phyloP scores from a whole-genome alignment of 2,797 vertebrate genomes.

The Schizothorax lantsangensis region DNA sequence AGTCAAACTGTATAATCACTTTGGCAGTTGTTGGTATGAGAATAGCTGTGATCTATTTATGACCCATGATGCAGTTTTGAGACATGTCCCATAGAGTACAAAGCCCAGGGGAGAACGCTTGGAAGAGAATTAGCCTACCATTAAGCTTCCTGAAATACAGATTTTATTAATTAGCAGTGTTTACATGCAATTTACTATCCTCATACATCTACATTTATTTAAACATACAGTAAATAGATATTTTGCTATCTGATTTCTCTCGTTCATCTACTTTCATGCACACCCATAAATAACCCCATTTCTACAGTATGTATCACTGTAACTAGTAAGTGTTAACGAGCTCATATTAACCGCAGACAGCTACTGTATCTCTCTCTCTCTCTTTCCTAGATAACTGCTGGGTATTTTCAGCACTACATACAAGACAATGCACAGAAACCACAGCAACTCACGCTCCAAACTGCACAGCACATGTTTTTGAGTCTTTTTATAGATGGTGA shows the following conservation, averaged over 20 bases:
- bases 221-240: background rate
- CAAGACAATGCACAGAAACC: constrained; percentile 32
- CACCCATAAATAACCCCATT: background rate
- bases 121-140: background rate
- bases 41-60: constrained; percentile 34
- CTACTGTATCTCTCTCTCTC: background rate
- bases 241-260: background rate
- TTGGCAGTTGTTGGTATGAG: constrained; percentile 15
- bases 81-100: background rate
- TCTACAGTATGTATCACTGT: background rate
- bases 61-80: constrained; percentile 16
- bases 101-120: background rate
- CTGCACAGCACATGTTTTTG: background rate
- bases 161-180: background rate
- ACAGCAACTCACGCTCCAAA: constrained; percentile 13
- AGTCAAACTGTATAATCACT: background rate
- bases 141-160: too few relatives aligned
- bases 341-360: constrained; percentile 13
- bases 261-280: background rate
- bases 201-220: background rate
- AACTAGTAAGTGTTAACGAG: constrained; percentile 37
- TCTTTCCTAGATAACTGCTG: background rate
- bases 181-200: background rate
- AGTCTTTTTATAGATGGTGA: constrained; percentile 16
- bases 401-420: constrained; percentile 40